Base-by-base conservation (phyloP, 2,113 vertebrate genomes). In the Nibea albiflora region DNA sequence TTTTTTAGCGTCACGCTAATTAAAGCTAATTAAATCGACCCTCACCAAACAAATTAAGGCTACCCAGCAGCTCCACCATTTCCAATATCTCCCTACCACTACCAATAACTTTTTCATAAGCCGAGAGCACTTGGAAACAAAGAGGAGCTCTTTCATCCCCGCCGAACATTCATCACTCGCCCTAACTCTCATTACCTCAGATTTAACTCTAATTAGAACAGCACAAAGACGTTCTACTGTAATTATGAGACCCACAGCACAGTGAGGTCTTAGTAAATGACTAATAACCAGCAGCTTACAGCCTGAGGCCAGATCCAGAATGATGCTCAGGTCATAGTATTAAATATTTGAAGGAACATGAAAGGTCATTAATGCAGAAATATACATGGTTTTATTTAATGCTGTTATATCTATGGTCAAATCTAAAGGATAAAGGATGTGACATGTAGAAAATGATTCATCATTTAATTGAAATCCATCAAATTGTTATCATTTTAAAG, bases 61-160 rank as follows among this genome's bases (percentile, higher is more conserved):
- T 12, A 11, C 60, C 17, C 35, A 9, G 20, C 24, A 2, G 2
- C 35, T 53, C 62, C 67, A 71, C 54, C 62, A 16, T 61, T 71
- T 63, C 39, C 46, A 83, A 73, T 88, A 73, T 75, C 71, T 68
- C 73, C 64, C 71, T 11, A 31, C 61, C 71, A 19, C 74, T 26
- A 66, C 78, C 76, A 81, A 85, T 75, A 85, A 81, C 76, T 81
- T 44, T 42, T 70, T 61, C 63, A 57, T 86, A 82, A 90, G 70
- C 80, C 58, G 11, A 74, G 54, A 64, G 72, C 61, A 68, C 70
- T 15, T n/a, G 44, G 72, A 72, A 80, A 87, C 72, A 91, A 85
- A 92, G 81, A 85, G 17, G 54, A 66, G 69, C 84, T 79, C 81
- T 89, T 82, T 92, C 83, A 91, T 83, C 73, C 60, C 73, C 15